Evolutionary conservation across 2,888 invertebrate species (phyloP).

Genomic region (Hemithea aestivaria): DNA sequence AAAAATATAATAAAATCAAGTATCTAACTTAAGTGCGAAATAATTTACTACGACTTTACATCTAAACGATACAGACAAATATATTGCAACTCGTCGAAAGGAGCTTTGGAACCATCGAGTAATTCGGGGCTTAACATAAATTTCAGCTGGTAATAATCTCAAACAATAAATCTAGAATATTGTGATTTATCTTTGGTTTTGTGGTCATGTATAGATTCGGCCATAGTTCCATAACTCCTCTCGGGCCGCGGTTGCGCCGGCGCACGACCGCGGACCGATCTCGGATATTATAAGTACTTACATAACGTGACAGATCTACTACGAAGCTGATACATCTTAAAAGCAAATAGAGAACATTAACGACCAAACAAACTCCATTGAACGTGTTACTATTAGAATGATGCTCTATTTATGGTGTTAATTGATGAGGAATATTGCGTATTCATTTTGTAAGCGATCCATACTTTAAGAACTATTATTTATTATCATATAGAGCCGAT

Average conservation of each 20-base stretch:
- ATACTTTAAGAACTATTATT: conserved; percentile 38
- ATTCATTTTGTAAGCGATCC: conserved; percentile 38
- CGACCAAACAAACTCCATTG: conserved; percentile 40
- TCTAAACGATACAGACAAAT: conserved; percentile 66
- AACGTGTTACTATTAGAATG: conserved; percentile 13
- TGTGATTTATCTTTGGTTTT: conserved; percentile 77
- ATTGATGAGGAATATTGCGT: conserved; percentile 25
- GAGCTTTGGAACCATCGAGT: conserved; percentile 75
- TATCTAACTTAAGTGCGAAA: conserved; percentile 74
- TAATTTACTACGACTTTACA: conserved; percentile 77
- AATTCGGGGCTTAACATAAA: conserved; percentile 56
- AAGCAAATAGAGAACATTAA: conserved; percentile 70
- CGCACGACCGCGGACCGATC: conserved; percentile 20
- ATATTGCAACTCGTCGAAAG: conserved; percentile 74
- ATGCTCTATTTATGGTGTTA: conserved; percentile 15
- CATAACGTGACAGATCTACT: conserved; percentile 76
- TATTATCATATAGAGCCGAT: conserved; percentile 47
- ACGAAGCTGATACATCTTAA: conserved; percentile 69
- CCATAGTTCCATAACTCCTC: conserved; percentile 74
- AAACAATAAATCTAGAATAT: conserved; percentile 60
- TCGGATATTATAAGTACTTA: conserved; percentile 71
- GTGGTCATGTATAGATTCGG: conserved; percentile 46
- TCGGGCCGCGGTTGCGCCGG: conserved; percentile 32
- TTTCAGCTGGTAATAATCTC: conserved; percentile 65
- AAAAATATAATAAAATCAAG: conserved; percentile 70